These are phyloP conservation scores for Sthenelais limicola DNA, from an alignment of 2,888 invertebrate species.

Conservation along the genomic window DNA sequence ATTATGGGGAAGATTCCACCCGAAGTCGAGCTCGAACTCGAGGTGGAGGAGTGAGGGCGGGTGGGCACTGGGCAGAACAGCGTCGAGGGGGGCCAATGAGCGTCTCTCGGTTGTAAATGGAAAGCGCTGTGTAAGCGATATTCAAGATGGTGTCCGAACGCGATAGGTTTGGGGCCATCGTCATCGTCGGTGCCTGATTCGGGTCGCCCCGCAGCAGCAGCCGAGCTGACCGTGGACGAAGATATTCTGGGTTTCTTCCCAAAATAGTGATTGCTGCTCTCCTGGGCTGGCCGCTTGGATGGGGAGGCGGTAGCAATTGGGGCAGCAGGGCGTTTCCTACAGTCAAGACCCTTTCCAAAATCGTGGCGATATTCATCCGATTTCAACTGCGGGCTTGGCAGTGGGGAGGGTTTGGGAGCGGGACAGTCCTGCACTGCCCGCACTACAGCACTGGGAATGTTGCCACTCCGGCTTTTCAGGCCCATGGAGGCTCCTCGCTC, in stretches of 20 bases:
- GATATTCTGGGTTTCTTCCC: not conserved
- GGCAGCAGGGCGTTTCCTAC: not conserved
- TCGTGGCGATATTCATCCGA: too few species aligned
- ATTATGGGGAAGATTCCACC: constrained; percentile 5
- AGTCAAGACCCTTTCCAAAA: too few species aligned
- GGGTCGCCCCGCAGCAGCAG: not conserved
- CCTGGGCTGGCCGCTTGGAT: not conserved
- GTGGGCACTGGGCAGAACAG: too few species aligned
- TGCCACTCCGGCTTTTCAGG: constrained; percentile 20
- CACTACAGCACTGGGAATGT: constrained; percentile 28
- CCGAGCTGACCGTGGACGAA: not conserved
- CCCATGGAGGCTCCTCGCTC: constrained; percentile 6
- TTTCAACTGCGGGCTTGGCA: not conserved
- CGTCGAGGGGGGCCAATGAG: not conserved
- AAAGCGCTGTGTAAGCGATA: constrained; percentile 29
- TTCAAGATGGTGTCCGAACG: constrained; percentile 3
- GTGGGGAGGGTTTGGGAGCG: not conserved
- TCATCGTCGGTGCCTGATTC: not conserved
- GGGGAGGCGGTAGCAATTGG: not conserved
- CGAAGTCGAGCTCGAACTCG: not conserved
- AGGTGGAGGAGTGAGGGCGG: constrained; percentile 17
- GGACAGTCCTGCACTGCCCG: constrained; percentile 14
- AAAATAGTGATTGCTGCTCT: not conserved
- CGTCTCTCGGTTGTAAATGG: not conserved
- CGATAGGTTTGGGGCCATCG: not conserved